Percentiles rank a stretch among this genome's conserved stretches.
phyloP scores from a whole-genome alignment of 2,888 invertebrate genomes.

The Metallyticus violacea region DNA sequence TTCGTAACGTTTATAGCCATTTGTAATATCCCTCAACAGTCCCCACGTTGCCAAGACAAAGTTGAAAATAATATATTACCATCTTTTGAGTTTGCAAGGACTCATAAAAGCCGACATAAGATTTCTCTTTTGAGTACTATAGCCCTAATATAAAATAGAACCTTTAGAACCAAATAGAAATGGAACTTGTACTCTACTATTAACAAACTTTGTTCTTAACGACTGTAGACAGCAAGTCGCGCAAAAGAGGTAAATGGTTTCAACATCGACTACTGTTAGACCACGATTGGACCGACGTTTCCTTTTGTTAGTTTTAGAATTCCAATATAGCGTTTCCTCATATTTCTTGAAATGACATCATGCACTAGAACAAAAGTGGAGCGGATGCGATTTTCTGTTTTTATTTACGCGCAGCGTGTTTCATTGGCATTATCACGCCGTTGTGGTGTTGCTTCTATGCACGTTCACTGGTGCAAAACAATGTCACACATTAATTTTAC shows the following conservation, averaged over 20 bases:
- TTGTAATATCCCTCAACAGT: too few relatives aligned
- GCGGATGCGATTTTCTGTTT: not conserved
- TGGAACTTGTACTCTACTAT: not conserved
- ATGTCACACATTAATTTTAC: not conserved
- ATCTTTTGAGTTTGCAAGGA: too few relatives aligned
- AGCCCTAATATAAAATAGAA: too few relatives aligned
- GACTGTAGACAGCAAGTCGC: too few relatives aligned
- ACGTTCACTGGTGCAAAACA: not conserved
- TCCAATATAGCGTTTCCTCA: not conserved
- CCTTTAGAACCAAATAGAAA: too few relatives aligned
- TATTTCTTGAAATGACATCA: not conserved
- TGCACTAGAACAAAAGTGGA: not conserved
- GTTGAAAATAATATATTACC: too few relatives aligned
- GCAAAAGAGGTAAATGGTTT: not conserved
- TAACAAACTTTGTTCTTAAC: not conserved
- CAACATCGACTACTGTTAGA: not conserved
- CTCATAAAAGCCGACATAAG: too few relatives aligned
- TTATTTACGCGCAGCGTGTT: not conserved
- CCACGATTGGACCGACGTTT: not conserved
- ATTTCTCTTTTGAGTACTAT: too few relatives aligned
- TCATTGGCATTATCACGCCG: not conserved
- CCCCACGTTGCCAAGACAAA: too few relatives aligned
- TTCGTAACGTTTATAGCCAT: too few relatives aligned
- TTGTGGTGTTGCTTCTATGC: not conserved
- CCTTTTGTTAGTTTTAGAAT: not conserved